phyloP scores from a whole-genome alignment of 35 echinoderm and acorn worm genomes.

The Apostichopus parvimensis region DNA sequence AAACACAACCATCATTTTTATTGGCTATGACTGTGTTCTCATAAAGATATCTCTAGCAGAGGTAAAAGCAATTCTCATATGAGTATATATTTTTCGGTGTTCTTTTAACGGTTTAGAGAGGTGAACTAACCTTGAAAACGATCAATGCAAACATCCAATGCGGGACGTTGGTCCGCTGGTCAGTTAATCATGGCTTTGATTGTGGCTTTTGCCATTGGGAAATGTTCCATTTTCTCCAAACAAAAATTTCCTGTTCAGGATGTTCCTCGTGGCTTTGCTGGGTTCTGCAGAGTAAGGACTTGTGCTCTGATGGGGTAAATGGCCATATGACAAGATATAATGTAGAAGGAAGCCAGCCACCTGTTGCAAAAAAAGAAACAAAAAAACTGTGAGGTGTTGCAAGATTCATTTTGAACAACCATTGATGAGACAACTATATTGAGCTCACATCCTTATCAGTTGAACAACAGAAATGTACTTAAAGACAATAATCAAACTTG shows the following conservation, averaged over 20 bases:
- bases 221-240: slow-evolving; percentile 7
- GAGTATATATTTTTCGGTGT: no score
- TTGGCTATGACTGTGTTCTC: no score
- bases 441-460: background rate
- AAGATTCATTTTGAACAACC: background rate
- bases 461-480: background rate
- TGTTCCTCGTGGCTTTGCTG: background rate
- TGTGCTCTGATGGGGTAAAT: background rate
- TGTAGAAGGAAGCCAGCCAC: background rate
- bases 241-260: background rate
- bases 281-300: slow-evolving; percentile 8
- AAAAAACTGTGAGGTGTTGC: background rate
- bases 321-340: background rate
- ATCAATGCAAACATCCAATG: slow-evolving; percentile 14
- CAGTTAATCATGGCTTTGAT: background rate
- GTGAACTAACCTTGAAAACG: background rate
- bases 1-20: no score
- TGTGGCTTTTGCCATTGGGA: slow-evolving; percentile 13
- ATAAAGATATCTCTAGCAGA: no score
- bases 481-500: no score
- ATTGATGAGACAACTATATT: slow-evolving; percentile 1
- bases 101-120: no score
- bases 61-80: no score
- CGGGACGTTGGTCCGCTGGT: background rate
- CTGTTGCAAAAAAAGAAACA: background rate